Evolutionary conservation across 2,888 invertebrate genomes (phyloP).

Genomic region (Caenorhabditis doughertyi): DNA sequence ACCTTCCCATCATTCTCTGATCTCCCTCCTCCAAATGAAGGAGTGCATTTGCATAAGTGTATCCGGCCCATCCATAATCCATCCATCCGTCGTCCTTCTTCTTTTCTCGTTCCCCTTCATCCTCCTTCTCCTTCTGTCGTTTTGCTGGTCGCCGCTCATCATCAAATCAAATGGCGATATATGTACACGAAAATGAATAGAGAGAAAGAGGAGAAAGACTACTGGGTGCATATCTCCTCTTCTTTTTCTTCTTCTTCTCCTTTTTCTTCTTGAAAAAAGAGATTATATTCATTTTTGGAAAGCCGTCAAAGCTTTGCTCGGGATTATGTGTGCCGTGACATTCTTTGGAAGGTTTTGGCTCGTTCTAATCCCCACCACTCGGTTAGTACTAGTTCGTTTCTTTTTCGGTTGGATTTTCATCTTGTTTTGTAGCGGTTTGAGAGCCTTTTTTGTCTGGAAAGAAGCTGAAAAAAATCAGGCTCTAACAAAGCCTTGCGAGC

Average conservation of each 20-base stretch:
- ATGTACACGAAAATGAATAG: not conserved
- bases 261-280: not conserved
- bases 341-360: too few relatives aligned
- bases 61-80: not conserved
- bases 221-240: slow-evolving; percentile 10
- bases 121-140: not conserved
- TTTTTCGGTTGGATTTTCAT: too few relatives aligned
- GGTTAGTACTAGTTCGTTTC: too few relatives aligned
- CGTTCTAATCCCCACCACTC: too few relatives aligned
- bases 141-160: not conserved
- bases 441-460: too few relatives aligned
- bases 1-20: too few relatives aligned
- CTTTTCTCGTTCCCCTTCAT: not conserved
- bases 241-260: not conserved
- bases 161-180: not conserved
- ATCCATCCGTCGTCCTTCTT: not conserved
- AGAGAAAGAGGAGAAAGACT: not conserved
- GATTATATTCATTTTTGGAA: not conserved
- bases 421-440: too few relatives aligned
- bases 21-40: too few relatives aligned
- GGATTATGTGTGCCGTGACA: too few relatives aligned
- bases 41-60: not conserved
- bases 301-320: not conserved
- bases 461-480: too few relatives aligned
- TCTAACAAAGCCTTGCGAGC: too few relatives aligned